phyloP scores from a whole-genome alignment of 1,140 invertebrate genomes.

The Neelides sp. region DNA sequence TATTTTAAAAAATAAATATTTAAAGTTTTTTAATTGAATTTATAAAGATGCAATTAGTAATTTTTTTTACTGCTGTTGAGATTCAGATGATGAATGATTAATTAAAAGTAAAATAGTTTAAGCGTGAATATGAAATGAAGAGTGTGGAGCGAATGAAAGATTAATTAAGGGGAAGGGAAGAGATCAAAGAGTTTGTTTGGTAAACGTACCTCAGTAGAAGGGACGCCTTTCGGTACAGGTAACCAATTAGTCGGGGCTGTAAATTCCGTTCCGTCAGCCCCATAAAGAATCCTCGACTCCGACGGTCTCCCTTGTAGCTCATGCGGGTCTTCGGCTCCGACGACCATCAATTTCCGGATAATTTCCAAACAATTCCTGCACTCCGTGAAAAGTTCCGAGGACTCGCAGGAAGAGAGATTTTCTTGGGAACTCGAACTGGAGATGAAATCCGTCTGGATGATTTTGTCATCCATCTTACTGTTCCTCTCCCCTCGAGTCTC shows the following conservation, averaged over 20 bases:
- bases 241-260: conserved; percentile 21
- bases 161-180: conserved; percentile 6
- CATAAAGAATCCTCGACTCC: conserved; percentile 4
- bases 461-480: conserved; percentile 27
- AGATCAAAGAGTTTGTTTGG: neutral
- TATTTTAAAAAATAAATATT: conserved; percentile 2
- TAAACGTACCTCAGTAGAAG: conserved; percentile 24
- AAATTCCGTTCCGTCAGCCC: conserved; percentile 6
- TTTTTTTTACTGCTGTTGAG: no score
- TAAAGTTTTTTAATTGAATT: no score
- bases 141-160: neutral
- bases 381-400: conserved; percentile 27
- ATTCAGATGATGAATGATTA: neutral
- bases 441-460: conserved; percentile 29
- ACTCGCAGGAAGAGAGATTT: conserved; percentile 19
- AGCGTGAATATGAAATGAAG: neutral
- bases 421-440: conserved; percentile 18
- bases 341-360: conserved; percentile 21
- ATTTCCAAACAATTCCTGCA: conserved; percentile 29
- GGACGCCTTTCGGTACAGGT: conserved; percentile 25
- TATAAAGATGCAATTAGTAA: no score
- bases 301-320: conserved; percentile 2
- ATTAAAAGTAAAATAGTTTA: neutral
- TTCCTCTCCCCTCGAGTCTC: neutral
- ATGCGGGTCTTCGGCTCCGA: conserved; percentile 2